Evolutionary conservation across 2,797 vertebrate genomes (phyloP).

Genomic region (Sebastes ruberrimus): DNA sequence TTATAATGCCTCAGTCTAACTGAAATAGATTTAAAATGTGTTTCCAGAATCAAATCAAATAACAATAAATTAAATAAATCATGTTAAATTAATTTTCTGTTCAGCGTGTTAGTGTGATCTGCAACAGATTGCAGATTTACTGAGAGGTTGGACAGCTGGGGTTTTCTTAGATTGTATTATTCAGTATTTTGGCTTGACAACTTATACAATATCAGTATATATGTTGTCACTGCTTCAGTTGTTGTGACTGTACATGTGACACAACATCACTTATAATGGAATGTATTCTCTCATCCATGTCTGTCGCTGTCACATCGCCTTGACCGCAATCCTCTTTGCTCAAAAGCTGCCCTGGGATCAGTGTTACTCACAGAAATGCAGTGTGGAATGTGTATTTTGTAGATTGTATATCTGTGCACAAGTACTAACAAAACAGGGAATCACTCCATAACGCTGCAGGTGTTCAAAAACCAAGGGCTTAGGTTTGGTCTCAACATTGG

Average conservation of each 20-base stretch:
- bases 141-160: neutral
- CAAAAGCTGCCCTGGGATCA: neutral
- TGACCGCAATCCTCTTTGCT: neutral
- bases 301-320: neutral
- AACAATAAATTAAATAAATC: neutral
- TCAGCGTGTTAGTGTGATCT: neutral
- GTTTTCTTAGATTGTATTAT: neutral
- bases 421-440: too few relatives aligned
- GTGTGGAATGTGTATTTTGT: too few relatives aligned
- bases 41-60: neutral
- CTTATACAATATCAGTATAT: neutral
- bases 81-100: neutral
- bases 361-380: too few relatives aligned
- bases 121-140: neutral
- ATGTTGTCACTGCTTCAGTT: neutral
- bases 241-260: neutral
- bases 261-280: neutral
- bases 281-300: neutral
- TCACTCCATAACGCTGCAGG: too few relatives aligned
- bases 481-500: too few relatives aligned
- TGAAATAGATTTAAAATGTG: neutral
- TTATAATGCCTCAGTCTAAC: neutral
- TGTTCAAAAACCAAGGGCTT: too few relatives aligned
- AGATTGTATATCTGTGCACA: too few relatives aligned
- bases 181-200: neutral